Evolutionary conservation across 1,140 invertebrate species (phyloP).

Genomic region (Drosophila miranda): DNA sequence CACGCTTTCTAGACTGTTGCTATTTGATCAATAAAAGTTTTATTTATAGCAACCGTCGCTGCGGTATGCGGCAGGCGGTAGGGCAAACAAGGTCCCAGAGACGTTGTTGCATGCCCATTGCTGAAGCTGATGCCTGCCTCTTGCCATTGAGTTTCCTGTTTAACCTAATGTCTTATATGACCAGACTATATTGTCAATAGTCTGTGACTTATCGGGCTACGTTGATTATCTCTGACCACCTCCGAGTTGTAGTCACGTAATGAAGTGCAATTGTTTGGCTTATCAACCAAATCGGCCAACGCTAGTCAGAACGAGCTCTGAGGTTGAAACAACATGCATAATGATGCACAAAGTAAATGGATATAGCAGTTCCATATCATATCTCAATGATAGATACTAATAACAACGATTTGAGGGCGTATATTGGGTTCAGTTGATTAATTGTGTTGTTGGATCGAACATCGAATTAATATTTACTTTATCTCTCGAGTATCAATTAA

Average conservation of each 20-base stretch:
- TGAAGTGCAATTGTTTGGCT: slow-evolving; percentile 7
- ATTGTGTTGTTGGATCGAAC: not conserved
- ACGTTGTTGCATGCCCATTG: slow-evolving; percentile 24
- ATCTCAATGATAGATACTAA: not conserved
- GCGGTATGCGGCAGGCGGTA: slow-evolving; percentile 11
- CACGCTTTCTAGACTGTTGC: slow-evolving; percentile 40
- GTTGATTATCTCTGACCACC: slow-evolving; percentile 1
- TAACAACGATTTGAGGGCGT: not conserved
- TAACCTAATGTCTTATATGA: not conserved
- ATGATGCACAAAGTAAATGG: not conserved
- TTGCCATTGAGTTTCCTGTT: slow-evolving; percentile 5
- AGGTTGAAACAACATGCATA: slow-evolving; percentile 9
- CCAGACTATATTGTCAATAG: not conserved
- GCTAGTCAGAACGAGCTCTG: not conserved
- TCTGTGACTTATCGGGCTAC: slow-evolving; percentile 16
- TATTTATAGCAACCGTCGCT: slow-evolving; percentile 57
- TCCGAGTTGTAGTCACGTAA: slow-evolving; percentile 27
- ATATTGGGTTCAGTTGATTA: slow-evolving; percentile 10
- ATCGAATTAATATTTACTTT: slow-evolving; percentile 2
- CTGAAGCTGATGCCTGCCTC: slow-evolving; percentile 1
- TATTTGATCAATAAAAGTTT: slow-evolving; percentile 67
- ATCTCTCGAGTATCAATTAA: not conserved
- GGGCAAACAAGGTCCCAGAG: slow-evolving; percentile 17
- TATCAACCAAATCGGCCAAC: slow-evolving; percentile 15
- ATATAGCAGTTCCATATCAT: not conserved